Evolutionary conservation across 1,140 invertebrate species (phyloP).

Genomic region (Drosophila yakuba): DNA sequence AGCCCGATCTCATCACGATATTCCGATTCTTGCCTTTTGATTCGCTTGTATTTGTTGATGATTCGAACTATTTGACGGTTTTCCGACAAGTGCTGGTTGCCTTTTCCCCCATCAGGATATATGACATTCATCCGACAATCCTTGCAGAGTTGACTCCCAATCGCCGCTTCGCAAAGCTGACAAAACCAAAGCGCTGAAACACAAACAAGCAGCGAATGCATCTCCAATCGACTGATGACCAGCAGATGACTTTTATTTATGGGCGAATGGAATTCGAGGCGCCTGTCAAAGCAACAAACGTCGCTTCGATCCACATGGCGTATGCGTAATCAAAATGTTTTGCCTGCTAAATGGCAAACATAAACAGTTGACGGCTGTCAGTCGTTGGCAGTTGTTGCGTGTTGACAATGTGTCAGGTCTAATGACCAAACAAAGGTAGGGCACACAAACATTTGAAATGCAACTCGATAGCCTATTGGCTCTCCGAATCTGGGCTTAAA

Average conservation of each 20-base stretch:
- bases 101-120: constrained; percentile 16
- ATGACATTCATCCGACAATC: constrained; percentile 23
- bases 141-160: constrained; percentile 6
- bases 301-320: constrained; percentile 53
- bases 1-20: no score
- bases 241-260: constrained; percentile 65
- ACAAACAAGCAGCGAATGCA: constrained; percentile 49
- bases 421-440: constrained; percentile 63
- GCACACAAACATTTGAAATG: constrained; percentile 48
- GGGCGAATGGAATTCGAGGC: constrained; percentile 42
- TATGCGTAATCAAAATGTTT: constrained; percentile 80
- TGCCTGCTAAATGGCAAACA: constrained; percentile 70
- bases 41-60: constrained; percentile 29
- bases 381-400: constrained; percentile 8
- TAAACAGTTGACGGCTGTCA: constrained; percentile 48
- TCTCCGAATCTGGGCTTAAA: neutral
- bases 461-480: constrained; percentile 17
- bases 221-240: constrained; percentile 47
- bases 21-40: neutral
- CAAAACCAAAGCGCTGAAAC: constrained; percentile 37
- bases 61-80: constrained; percentile 29
- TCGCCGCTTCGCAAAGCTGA: neutral
- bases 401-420: constrained; percentile 64
- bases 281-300: constrained; percentile 67
- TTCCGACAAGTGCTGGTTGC: neutral